phyloP scores from a whole-genome alignment of 2,888 invertebrate genomes.

The Tolmerus cingulatus region DNA sequence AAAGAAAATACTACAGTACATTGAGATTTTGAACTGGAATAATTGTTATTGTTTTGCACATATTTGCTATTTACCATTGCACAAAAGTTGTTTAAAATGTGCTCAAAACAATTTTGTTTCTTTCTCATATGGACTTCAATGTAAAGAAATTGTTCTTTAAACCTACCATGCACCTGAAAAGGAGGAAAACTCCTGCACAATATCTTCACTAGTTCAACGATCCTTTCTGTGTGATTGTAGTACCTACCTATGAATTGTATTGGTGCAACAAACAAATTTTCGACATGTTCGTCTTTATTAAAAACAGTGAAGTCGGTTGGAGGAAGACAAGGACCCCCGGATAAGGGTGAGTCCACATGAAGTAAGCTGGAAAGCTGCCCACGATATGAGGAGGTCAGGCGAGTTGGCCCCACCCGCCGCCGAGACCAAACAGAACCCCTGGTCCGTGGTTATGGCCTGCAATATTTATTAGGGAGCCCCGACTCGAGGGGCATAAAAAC shows the following conservation, averaged over 20 bases:
- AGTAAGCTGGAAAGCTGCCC: background rate
- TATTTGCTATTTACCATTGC: no score
- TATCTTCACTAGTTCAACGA: background rate
- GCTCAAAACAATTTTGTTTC: background rate
- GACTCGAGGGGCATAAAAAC: constrained; percentile 28
- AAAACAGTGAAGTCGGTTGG: constrained; percentile 46
- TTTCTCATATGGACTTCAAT: background rate
- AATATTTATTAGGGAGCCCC: constrained; percentile 24
- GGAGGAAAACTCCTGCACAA: background rate
- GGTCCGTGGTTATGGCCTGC: background rate
- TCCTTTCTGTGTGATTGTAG: background rate
- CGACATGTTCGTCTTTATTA: constrained; percentile 43
- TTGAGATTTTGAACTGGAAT: no score
- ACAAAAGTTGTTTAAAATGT: no score
- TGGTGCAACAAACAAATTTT: background rate
- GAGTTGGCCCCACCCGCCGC: background rate
- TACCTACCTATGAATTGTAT: background rate
- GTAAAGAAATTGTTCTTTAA: background rate
- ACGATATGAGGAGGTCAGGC: background rate
- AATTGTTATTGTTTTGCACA: no score
- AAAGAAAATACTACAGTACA: no score
- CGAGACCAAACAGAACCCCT: background rate
- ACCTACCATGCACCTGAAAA: background rate
- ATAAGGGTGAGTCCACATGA: background rate
- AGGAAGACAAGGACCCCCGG: background rate